Evolutionary conservation across 2,888 invertebrate species (phyloP), one percentile per base, ranked within the genome.

Genomic region (Heliconius aoede): DNA sequence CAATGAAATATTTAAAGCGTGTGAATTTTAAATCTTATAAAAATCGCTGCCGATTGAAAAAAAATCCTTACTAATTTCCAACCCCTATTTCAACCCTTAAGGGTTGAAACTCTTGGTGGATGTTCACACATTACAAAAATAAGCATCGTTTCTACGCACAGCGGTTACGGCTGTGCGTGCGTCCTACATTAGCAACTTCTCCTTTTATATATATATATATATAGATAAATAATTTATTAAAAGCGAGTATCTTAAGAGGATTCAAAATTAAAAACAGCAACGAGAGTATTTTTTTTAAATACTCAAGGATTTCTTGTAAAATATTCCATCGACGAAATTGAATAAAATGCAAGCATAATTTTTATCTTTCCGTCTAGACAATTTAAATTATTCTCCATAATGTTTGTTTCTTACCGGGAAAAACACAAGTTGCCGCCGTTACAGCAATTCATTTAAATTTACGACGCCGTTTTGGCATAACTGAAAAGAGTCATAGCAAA

Each of bases 391-490:
- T 72, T 72, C 75, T 65, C 24, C 36, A 77, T 40, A 64, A 76
- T 69, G 65, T 74, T 79, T 78, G 76, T 79, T 74, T 76, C 73
- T 65, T 69, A 64, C 72, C 67, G 61, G 62, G 67, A 28, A 69
- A n/a, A 15, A 65, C 84, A 88, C 88, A 90, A 90, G 90, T 88
- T 84, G 72, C 76, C 72, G 69, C 60, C 24, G 30, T 60, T 46
- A 58, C 21, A 68, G 21, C 58, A 71, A 74, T 72, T 77, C 71
- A 74, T 67, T 85, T 86, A 85, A 82, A 80, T 76, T 78, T 68
- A 78, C 75, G 67, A 67, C 8, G 30, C 8, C 21, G 30, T 62
- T 1, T 30, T 30, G 15, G 15, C 13, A n/a, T n/a, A 60, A 60
- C 26, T 60, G 11, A 13, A 26, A 60, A 60, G 5, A 26, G 15